Percentiles rank a stretch among this genome's conserved stretches.
Conservation (phyloP, 2,113 vertebrate species). For the Phoxinus phoxinus region DNA sequence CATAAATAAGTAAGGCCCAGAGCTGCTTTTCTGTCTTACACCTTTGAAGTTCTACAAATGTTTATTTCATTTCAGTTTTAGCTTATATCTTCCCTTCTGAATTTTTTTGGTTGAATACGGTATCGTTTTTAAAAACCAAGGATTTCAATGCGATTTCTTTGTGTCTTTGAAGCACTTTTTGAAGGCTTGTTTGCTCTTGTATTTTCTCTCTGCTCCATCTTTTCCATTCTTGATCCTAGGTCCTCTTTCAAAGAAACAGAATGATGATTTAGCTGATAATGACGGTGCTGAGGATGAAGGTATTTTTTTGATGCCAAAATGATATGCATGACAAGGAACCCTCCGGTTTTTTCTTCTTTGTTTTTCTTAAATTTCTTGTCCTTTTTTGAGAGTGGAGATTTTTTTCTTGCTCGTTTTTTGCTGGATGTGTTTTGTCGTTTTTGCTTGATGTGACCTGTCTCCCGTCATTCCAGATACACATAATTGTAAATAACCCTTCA, state of each 20-base stretch:
- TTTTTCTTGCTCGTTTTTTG: constrained; percentile 91
- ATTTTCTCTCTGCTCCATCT: constrained; percentile 97
- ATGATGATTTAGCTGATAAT: constrained; percentile 99
- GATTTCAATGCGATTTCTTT: constrained; percentile 72
- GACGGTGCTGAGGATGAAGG: constrained; percentile 99
- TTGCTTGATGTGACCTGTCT: constrained; percentile 89
- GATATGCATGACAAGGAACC: constrained; percentile 97
- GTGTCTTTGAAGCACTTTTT: constrained; percentile 84
- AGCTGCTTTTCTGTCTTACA: constrained; percentile 53
- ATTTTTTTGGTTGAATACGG: constrained; percentile 63
- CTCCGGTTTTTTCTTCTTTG: constrained; percentile 90
- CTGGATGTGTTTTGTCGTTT: constrained; percentile 98
- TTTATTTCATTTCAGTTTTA: constrained; percentile 43
- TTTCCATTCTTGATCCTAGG: constrained; percentile 99
- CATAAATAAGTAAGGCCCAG: constrained; percentile 47
- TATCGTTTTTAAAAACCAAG: constrained; percentile 31
- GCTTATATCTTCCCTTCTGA: constrained; percentile 54
- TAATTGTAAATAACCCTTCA: constrained; percentile 71
- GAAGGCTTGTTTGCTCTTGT: constrained; percentile 96
- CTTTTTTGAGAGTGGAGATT: constrained; percentile 89
- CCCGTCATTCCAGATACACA: constrained; percentile 69
- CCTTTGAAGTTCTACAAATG: constrained; percentile 7
- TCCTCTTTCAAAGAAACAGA: constrained; percentile 99
- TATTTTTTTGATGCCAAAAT: constrained; percentile 94
- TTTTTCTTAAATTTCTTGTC: constrained; percentile 97